Base-by-base conservation (phyloP, 2,888 invertebrate species). In the Caenorhabditis becei region DNA sequence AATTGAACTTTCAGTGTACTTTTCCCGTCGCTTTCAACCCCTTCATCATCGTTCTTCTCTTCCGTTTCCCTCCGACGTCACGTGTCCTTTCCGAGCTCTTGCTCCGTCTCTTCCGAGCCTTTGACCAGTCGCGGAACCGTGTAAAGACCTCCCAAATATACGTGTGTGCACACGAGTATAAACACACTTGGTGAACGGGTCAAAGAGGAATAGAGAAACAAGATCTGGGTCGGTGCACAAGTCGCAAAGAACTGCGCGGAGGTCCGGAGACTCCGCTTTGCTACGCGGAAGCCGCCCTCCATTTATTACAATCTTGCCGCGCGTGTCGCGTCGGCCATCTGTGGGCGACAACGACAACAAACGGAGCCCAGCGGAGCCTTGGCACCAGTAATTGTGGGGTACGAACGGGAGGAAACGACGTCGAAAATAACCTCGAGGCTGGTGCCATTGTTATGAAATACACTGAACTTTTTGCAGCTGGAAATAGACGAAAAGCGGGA, bases 341-440 rank as follows among this genome's bases (percentile, higher is more conserved):
- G 59, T 35, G 23, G 59, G 24, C 32, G 47, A 51, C 35, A 49
- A 61, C 59, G 51, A 61, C 58, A 61, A 70, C 70, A 51, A 61
- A 61, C 70, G 61, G 51, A 51, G 23, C 24, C 35, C 18, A 59
- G 51, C 44, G 47, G 71, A 63, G 56, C 56, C 56, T 62, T 62
- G 62, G 71, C 72, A 63, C 56, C 63, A 72, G 72, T 72, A 72
- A 72, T 72, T 72, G 63, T 63, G 56, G 63, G 56, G 62, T 63
- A 58, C 61, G 53, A 61, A 53, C 26, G 37, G 53, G 20, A 35
- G 37, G 18, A 65, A 2, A 37, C 11, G 41, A 47, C n/a, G 47
- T 18, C 47, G 44, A 67, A 56, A 56, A 67, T 47, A 67, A 44
- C 66, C 4, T 5, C 54, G 54, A 41, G n/a, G n/a, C n/a, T n/a